Percentiles rank a stretch among this genome's conserved stretches.
Evolutionary conservation across 1,140 invertebrate species (phyloP).

Genomic region (Monomorium pharaonis): DNA sequence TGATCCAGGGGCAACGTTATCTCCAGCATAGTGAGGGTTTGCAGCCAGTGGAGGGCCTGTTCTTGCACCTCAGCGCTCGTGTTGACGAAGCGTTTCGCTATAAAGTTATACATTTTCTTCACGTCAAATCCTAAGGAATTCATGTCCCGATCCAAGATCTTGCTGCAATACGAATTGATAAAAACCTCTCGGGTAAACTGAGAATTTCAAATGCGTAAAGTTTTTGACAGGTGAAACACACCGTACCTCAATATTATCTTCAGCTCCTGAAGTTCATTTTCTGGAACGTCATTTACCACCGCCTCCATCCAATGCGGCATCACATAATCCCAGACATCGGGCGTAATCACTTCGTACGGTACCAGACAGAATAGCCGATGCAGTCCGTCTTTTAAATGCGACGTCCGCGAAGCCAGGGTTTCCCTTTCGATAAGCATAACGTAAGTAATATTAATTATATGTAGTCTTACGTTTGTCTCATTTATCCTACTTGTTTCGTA

Average conservation of each 20-base stretch:
- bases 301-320: slow-evolving; percentile 99
- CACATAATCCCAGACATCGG: slow-evolving; percentile 98
- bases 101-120: slow-evolving; percentile 97
- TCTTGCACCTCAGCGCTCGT: slow-evolving; percentile 95
- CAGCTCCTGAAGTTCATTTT: slow-evolving; percentile 95
- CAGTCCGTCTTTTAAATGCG: slow-evolving; percentile 97
- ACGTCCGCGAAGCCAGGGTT: slow-evolving; percentile 94
- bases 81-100: slow-evolving; percentile 94
- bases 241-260: slow-evolving; percentile 95
- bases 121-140: slow-evolving; percentile 97
- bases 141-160: slow-evolving; percentile 98
- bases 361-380: slow-evolving; percentile 97
- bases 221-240: slow-evolving; percentile 4
- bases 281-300: slow-evolving; percentile 96
- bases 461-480: too few species aligned
- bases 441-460: background rate
- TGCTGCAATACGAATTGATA: slow-evolving; percentile 87
- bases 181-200: background rate
- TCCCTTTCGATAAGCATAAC: slow-evolving; percentile 87
- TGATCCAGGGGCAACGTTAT: slow-evolving; percentile 94
- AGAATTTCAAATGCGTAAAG: background rate
- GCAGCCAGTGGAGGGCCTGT: slow-evolving; percentile 97
- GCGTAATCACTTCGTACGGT: slow-evolving; percentile 98
- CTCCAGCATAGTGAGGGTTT: slow-evolving; percentile 95
- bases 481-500: too few species aligned